These are phyloP conservation scores for Apostichopus japonicus DNA, from an alignment of 35 echinoderm and acorn worm genomes.

Conservation along the genomic window DNA sequence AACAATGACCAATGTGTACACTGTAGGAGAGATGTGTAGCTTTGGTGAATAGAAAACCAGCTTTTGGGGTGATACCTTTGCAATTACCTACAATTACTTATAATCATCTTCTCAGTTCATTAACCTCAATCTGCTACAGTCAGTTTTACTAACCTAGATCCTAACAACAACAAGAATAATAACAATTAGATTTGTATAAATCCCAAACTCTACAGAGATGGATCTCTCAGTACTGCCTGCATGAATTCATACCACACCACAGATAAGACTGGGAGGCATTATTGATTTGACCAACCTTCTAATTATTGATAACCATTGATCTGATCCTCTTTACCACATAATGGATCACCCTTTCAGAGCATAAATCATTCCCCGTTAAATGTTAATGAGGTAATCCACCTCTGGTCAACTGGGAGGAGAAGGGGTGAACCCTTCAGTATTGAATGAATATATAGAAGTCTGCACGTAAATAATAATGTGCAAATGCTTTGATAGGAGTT, in stretches of 20 bases:
- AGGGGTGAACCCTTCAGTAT: background rate
- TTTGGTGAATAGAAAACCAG: too few relatives aligned
- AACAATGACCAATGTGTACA: too few relatives aligned
- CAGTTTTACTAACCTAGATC: background rate
- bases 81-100: too few relatives aligned
- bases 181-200: background rate
- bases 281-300: conserved; percentile 26
- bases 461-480: too few relatives aligned
- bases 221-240: background rate
- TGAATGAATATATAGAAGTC: background rate
- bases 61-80: too few relatives aligned
- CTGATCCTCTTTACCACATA: background rate
- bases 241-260: background rate
- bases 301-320: conserved; percentile 47
- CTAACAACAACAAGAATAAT: background rate
- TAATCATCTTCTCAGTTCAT: background rate
- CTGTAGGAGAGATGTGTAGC: too few relatives aligned
- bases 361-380: conserved; percentile 18
- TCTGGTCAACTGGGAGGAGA: background rate
- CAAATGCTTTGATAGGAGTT: too few relatives aligned
- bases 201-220: background rate
- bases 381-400: conserved; percentile 44
- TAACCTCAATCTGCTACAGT: background rate
- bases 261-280: background rate
- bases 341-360: background rate